A percentile compares a stretch with the other conserved stretches of the same genome.
phyloP scores from a whole-genome alignment of 2,113 vertebrate species.

The Sander lucioperca region DNA sequence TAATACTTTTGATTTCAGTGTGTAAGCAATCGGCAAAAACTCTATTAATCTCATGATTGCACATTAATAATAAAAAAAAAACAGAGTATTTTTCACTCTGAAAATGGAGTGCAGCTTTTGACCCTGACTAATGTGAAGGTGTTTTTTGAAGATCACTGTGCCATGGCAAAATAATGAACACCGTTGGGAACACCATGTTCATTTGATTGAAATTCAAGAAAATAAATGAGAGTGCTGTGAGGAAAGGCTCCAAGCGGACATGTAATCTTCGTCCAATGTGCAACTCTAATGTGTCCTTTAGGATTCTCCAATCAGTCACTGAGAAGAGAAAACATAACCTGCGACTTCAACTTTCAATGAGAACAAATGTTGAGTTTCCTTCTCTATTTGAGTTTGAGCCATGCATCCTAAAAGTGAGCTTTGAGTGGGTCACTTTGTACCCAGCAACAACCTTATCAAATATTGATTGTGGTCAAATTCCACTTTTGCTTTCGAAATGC shows the following conservation, averaged over 20 bases:
- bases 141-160: not conserved
- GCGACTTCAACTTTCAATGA: not conserved
- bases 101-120: not conserved
- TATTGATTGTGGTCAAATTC: not conserved
- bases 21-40: too few relatives aligned
- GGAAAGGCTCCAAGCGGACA: not conserved
- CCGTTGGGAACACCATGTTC: not conserved
- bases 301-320: too few relatives aligned
- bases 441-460: not conserved
- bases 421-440: not conserved
- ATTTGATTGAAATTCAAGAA: not conserved
- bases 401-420: not conserved
- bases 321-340: not conserved
- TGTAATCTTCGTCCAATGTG: not conserved
- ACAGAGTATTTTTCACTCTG: not conserved
- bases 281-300: not conserved
- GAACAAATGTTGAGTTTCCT: not conserved
- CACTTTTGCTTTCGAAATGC: not conserved
- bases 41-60: too few relatives aligned
- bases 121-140: not conserved
- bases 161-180: constrained; percentile 10
- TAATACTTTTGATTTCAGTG: too few relatives aligned
- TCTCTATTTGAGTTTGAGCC: not conserved
- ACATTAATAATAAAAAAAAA: too few relatives aligned
- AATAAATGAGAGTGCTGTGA: not conserved